Base-by-base conservation (phyloP, 1,140 invertebrate genomes). In the Dufourea novaeangliae region DNA sequence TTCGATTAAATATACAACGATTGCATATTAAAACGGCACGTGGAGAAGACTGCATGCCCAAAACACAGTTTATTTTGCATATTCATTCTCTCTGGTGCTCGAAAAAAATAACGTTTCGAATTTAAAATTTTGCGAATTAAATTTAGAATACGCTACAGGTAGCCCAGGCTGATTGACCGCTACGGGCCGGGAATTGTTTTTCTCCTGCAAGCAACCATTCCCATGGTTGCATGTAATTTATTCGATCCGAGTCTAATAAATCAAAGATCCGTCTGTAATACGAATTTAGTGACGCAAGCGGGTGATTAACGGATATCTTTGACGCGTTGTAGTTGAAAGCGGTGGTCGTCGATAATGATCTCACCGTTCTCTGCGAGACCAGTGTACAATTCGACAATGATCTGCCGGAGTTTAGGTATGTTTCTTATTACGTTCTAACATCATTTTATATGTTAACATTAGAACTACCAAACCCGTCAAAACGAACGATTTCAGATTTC, bases 351-450 rank as follows among this genome's bases (percentile, higher is more conserved):
- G 94, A 95, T 92, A 94, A 97, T 69, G 91, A 95, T 50, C 93
- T 97, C 82, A 90, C 95, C 84, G 93, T 98, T 39, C 89, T 97
- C 17, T 94, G 96, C 87, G 95, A 98, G 90, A 95, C 95, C 12
- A 93, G 94, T 86, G 97, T 99, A 1, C 95, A 96, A 72, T 99
- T 98, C 94, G 98, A 99, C 91, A 95, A 94, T 83, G 97, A 98
- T 90, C 92, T 99, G 17, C 97, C 97, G 29, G 97, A 98, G 93
- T 98, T 97, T 90, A 95, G 96, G 97, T 97, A 94, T 66, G 50
- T 79, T 25, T 39, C 6, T 29, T 70, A 64, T 46, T 57, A 11
- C 8, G 25, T 44, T 14, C 41, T 14, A 44, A 44, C 17, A 44
- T 14, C 12, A 14, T 44, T 44, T 44, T 44, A 2, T 17, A 44